These are phyloP conservation scores for Cyclura pinguis DNA, from an alignment of 2,797 vertebrate species.

Conservation along the genomic window DNA sequence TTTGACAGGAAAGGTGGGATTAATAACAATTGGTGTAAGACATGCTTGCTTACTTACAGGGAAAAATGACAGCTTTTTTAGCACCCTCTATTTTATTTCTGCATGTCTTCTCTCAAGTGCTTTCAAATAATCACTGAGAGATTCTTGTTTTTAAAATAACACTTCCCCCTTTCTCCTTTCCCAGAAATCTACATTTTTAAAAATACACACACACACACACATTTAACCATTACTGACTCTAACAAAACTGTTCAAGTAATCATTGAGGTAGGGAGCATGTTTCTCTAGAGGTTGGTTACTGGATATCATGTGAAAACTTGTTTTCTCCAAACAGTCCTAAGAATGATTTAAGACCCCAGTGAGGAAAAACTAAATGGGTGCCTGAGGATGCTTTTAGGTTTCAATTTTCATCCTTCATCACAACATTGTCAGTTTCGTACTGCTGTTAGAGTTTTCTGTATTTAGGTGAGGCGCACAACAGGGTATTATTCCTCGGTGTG, in stretches of 20 bases:
- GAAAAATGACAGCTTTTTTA: conserved; percentile 37
- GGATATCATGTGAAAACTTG: conserved; percentile 29
- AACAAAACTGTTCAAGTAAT: conserved; percentile 24
- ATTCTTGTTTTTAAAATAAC: conserved; percentile 36
- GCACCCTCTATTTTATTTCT: conserved; percentile 47
- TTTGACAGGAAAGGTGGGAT: conserved; percentile 74
- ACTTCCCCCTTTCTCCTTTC: conserved; percentile 32
- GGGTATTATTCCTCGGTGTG: neutral
- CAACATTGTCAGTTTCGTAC: conserved; percentile 35
- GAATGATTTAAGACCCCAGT: conserved; percentile 47
- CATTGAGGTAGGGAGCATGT: conserved; percentile 32
- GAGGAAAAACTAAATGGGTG: conserved; percentile 5
- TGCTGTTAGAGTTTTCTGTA: conserved; percentile 12
- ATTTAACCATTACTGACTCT: conserved; percentile 34
- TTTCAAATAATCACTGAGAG: conserved; percentile 33
- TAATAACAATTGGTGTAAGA: conserved; percentile 76
- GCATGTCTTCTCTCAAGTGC: neutral
- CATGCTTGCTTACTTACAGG: conserved; percentile 51
- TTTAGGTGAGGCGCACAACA: neutral
- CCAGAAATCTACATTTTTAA: conserved; percentile 34
- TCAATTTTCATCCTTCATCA: conserved; percentile 43
- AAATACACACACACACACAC: neutral
- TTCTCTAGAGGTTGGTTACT: conserved; percentile 33
- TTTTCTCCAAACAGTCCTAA: conserved; percentile 52
- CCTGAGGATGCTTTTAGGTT: conserved; percentile 43